A percentile compares a stretch with the other conserved stretches of the same genome.
Conservation (phyloP, 2,113 vertebrate genomes). For the Notothenia rossii region DNA sequence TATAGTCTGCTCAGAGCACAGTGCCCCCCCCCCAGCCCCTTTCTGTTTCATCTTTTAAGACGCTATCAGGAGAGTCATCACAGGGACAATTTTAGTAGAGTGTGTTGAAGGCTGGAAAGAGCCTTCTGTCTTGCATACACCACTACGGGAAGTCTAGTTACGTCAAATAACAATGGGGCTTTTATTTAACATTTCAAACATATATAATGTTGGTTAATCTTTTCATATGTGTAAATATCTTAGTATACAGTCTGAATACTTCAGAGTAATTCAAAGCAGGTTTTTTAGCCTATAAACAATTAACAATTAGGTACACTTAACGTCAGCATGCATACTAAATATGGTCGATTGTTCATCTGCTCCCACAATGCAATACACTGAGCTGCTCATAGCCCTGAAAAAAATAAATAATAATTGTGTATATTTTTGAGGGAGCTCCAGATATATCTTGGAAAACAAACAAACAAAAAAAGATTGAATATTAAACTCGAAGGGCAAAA, state of each 20-base stretch:
- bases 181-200: neutral
- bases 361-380: neutral
- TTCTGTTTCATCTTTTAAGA: constrained; percentile 30
- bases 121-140: constrained; percentile 16
- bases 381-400: neutral
- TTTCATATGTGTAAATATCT: neutral
- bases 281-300: neutral
- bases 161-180: neutral
- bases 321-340: constrained; percentile 6
- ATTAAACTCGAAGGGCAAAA: neutral
- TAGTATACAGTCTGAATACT: too few species aligned
- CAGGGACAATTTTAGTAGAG: constrained; percentile 37
- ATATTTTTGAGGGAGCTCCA: neutral
- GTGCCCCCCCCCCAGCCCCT: neutral
- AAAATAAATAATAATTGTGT: neutral
- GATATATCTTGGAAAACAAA: neutral
- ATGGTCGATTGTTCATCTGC: neutral
- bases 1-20: neutral
- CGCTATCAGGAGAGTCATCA: constrained; percentile 31
- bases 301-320: neutral
- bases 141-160: neutral
- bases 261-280: neutral
- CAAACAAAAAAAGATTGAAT: neutral
- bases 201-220: neutral
- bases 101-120: constrained; percentile 25